Evolutionary conservation across 2,113 vertebrate species (phyloP).

Genomic region (Phrynosoma blainvillii): DNA sequence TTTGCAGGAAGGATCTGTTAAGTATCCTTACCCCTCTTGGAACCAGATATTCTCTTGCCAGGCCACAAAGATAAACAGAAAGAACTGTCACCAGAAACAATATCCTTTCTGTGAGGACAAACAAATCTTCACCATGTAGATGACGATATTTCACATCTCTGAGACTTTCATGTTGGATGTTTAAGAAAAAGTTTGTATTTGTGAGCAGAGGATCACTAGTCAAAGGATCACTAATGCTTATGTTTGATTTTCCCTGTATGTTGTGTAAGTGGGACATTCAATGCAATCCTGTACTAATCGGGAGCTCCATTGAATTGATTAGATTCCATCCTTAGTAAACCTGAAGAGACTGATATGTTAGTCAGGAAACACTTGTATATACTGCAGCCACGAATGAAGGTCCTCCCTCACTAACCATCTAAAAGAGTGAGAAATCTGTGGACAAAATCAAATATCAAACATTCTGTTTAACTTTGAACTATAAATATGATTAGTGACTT

Average conservation of each 20-base stretch:
- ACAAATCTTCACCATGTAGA: neutral
- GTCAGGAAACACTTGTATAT: neutral
- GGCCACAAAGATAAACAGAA: neutral
- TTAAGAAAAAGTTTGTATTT: neutral
- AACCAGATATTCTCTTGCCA: neutral
- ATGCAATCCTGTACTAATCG: neutral
- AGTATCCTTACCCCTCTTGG: neutral
- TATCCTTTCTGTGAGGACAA: neutral
- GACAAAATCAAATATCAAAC: neutral
- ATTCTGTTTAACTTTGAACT: neutral
- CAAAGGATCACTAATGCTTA: neutral
- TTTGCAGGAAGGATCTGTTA: neutral
- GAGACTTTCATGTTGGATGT: neutral
- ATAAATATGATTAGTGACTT: neutral
- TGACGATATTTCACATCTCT: neutral
- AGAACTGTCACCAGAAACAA: neutral
- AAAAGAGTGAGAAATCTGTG: neutral
- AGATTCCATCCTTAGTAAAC: neutral
- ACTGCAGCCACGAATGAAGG: neutral
- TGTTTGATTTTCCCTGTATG: neutral
- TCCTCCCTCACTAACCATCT: neutral
- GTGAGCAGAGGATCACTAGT: neutral
- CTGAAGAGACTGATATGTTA: neutral
- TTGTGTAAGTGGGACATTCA: neutral
- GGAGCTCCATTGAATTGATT: neutral